Conservation (phyloP, 2,113 vertebrate genomes). For the Nesogale talazaci region DNA sequence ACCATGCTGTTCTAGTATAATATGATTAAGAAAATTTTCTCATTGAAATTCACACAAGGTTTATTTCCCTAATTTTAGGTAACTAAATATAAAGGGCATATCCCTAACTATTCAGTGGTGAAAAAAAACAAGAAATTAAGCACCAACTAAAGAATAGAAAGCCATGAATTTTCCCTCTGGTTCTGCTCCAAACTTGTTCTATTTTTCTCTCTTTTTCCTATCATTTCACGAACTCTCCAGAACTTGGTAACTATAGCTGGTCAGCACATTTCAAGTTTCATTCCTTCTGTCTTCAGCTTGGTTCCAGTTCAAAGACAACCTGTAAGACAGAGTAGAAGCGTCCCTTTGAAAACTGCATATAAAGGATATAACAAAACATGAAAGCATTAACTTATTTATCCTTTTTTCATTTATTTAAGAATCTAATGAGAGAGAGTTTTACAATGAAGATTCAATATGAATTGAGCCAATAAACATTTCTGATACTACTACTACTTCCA, state of each 20-base stretch:
- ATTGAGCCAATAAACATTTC: conserved; percentile 29
- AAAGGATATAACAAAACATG: background rate
- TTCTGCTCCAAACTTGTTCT: background rate
- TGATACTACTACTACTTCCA: background rate
- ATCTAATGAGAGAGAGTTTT: background rate
- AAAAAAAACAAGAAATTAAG: too few relatives aligned
- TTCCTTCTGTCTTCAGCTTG: too few relatives aligned
- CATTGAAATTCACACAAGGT: conserved; percentile 22
- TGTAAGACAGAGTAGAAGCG: too few relatives aligned
- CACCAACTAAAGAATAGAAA: background rate
- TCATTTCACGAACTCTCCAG: background rate
- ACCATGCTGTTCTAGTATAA: too few relatives aligned
- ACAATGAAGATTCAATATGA: background rate
- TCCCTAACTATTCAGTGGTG: background rate
- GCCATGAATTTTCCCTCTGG: background rate
- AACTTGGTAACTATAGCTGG: background rate
- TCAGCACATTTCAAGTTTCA: background rate
- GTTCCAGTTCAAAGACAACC: too few relatives aligned
- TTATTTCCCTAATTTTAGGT: conserved; percentile 35
- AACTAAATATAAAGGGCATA: background rate
- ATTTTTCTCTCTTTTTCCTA: background rate
- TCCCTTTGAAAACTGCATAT: background rate
- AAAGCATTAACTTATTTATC: background rate
- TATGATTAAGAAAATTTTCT: conserved; percentile 26
- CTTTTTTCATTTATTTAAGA: conserved; percentile 10